Evolutionary conservation across 2,113 vertebrate genomes (phyloP).

Genomic region (Cryptotis parvus): DNA sequence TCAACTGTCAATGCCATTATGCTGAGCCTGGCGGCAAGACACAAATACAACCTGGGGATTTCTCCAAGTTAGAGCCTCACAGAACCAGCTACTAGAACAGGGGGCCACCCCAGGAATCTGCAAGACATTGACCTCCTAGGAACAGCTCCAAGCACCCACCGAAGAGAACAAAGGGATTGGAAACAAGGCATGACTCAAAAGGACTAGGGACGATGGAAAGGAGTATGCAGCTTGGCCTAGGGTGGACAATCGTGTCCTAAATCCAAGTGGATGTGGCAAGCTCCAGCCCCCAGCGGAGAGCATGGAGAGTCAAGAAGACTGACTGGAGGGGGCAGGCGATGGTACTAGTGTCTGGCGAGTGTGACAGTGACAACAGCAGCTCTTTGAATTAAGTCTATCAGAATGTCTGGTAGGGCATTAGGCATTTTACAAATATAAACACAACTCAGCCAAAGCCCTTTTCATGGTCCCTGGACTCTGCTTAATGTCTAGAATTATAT

Average conservation of each 20-base stretch:
- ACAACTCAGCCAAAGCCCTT: slow-evolving; percentile 36
- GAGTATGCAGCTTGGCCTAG: not conserved
- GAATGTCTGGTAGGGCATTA: not conserved
- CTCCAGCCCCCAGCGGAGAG: not conserved
- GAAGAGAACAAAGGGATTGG: not conserved
- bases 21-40: slow-evolving; percentile 60
- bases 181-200: not conserved
- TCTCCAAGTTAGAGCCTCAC: slow-evolving; percentile 43
- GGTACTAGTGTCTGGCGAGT: not conserved
- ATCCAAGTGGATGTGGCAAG: not conserved
- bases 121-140: not conserved
- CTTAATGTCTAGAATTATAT: not conserved
- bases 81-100: slow-evolving; percentile 3
- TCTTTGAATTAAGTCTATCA: not conserved
- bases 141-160: not conserved
- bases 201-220: not conserved
- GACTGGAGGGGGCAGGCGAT: not conserved
- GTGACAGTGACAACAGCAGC: not conserved
- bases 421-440: not conserved
- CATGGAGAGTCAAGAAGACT: not conserved
- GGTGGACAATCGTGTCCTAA: not conserved
- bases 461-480: not conserved
- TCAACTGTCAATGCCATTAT: slow-evolving; percentile 74
- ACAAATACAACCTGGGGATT: slow-evolving; percentile 69
- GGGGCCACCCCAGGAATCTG: not conserved